Base-by-base conservation (phyloP, 2,888 invertebrate genomes). In the Blastobasis adustella region DNA sequence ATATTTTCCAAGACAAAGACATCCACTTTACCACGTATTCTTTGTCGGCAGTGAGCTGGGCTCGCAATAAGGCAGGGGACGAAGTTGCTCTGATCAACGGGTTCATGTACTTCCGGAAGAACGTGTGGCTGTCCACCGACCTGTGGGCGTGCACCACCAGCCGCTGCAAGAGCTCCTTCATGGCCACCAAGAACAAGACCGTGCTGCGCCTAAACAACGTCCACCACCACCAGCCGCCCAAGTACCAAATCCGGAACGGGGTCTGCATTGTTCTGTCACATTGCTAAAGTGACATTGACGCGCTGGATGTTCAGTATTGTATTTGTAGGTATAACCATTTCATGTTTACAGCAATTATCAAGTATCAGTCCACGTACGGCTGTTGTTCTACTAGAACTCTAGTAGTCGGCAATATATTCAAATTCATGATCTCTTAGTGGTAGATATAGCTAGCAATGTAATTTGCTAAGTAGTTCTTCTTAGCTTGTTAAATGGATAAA, bases 161-260 rank as follows among this genome's bases (percentile, higher is more conserved):
- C n/a, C 41, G 10, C 4, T 67, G 67, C 49, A 58, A 49, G 23
- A 56, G 56, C 5, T 43, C 52, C 1, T 46, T 57, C 45, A 49
- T 44, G 7, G 54, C 54, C 7, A 42, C 83, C n/a, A 78, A 76
- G 8, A 45, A 57, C 5, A 45, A 47, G 4, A 44, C 43, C 5
- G 54, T 64, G 6, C 10, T 58, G 4, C 55, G 58, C 5, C 45
- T 52, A 6, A 51, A 54, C 6, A 38, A 53, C 0, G 37, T 47
- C 5, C 67, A 67, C 41, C 53, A 52, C 6, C 66, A 67, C 46
- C 23, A 49, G 0, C 54, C 62, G 5, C 54, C 55, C 0, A 54
- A 37, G 4, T 67, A 49, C 50, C 36, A 60, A n/a, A 49, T 67
- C n/a, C 47, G 46, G 4, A 43, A 58, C 37, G 65, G 61, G n/a